Evolutionary conservation across 2,797 vertebrate species (phyloP).

Genomic region (Menidia menidia): DNA sequence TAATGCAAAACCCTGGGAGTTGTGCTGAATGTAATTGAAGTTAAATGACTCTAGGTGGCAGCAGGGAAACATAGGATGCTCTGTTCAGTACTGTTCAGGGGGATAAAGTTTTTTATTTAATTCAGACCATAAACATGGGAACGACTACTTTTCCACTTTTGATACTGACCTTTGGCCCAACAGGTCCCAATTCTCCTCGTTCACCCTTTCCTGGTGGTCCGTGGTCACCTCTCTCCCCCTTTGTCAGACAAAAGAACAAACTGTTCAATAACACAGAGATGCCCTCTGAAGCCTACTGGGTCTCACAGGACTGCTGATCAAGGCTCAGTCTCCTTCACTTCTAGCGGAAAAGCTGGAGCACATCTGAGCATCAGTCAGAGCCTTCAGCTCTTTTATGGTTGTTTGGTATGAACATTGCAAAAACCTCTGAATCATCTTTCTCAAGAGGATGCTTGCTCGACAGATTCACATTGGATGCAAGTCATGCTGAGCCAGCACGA

Average conservation of each 20-base stretch:
- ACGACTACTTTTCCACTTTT: not conserved
- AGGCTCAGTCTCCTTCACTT: not conserved
- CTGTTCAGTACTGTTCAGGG: not conserved
- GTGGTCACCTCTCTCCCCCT: conserved; percentile 94
- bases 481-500: conserved; percentile 29
- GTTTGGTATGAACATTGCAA: conserved; percentile 12
- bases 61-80: conserved; percentile 29
- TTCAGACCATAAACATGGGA: not conserved
- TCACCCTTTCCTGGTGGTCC: conserved; percentile 93
- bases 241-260: conserved; percentile 19
- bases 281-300: not conserved
- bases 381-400: conserved; percentile 13
- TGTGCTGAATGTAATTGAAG: not conserved
- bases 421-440: not conserved
- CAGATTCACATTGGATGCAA: conserved; percentile 18
- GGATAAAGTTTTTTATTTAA: not conserved
- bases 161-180: conserved; percentile 91
- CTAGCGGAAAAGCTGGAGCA: conserved; percentile 7
- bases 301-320: conserved; percentile 8
- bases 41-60: conserved; percentile 64
- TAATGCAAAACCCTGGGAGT: not conserved
- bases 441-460: conserved; percentile 17
- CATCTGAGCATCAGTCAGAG: conserved; percentile 7
- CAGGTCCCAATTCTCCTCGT: conserved; percentile 87
- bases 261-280: not conserved